phyloP scores from a whole-genome alignment of 1,140 invertebrate species.

The Drosophila nigromelanica region DNA sequence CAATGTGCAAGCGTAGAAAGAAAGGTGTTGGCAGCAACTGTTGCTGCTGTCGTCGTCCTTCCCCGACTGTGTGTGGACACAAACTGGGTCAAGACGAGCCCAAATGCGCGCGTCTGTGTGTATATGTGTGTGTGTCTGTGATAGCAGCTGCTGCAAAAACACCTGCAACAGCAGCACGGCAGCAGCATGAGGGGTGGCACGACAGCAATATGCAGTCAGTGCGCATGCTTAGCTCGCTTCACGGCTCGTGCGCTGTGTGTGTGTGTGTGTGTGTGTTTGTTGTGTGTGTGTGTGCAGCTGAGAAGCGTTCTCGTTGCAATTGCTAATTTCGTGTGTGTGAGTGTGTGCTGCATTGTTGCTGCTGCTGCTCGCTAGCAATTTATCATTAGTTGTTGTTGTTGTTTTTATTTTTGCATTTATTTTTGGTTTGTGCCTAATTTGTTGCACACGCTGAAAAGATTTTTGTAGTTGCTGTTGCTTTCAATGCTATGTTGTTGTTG shows the following conservation, averaged over 20 bases:
- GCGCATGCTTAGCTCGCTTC: conserved; percentile 29
- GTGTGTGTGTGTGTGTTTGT: conserved; percentile 19
- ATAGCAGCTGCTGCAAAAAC: conserved; percentile 29
- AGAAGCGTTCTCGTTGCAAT: conserved; percentile 65
- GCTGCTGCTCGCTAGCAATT: conserved; percentile 15
- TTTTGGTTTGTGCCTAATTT: conserved; percentile 76
- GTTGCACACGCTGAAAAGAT: conserved; percentile 62
- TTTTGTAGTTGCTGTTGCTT: conserved; percentile 31
- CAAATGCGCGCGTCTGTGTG: conserved; percentile 52
- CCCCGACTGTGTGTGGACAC: conserved; percentile 14
- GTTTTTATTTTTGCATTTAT: conserved; percentile 49
- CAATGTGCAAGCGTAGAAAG: conserved; percentile 70
- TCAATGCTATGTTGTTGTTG: conserved; percentile 14
- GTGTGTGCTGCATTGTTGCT: conserved; percentile 5
- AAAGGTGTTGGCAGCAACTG: conserved; percentile 55
- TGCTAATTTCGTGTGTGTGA: conserved; percentile 36
- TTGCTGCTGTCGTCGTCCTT: conserved; percentile 44
- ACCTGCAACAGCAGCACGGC: conserved; percentile 21
- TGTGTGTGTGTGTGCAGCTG: conserved; percentile 11
- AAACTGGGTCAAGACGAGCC: conserved; percentile 73
- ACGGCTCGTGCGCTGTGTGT: conserved; percentile 53
- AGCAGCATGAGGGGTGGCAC: conserved; percentile 9
- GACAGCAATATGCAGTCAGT: conserved; percentile 11
- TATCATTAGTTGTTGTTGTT: conserved; percentile 19
- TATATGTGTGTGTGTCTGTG: conserved; percentile 33